These are phyloP conservation scores for Nycticorax nycticorax DNA, from an alignment of 2,113 vertebrate genomes.

Conservation along the genomic window DNA sequence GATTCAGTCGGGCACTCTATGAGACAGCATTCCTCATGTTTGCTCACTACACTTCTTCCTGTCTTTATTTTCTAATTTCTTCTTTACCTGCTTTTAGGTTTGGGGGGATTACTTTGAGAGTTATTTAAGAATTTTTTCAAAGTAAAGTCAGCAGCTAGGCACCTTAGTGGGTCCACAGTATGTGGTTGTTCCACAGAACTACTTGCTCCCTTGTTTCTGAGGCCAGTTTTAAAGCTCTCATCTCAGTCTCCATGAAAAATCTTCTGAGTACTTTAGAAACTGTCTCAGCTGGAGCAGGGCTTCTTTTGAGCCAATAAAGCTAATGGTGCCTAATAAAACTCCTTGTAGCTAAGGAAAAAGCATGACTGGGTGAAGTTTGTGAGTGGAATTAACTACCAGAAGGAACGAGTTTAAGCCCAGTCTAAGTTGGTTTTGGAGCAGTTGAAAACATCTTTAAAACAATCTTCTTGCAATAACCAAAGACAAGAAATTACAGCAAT, in stretches of 20 bases:
- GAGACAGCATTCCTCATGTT: background rate
- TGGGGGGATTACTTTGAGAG: background rate
- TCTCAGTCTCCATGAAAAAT: background rate
- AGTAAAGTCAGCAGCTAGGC: background rate
- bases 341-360: conserved; percentile 41
- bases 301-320: background rate
- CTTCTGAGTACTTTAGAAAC: background rate
- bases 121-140: background rate
- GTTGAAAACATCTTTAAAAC: background rate
- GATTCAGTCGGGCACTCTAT: background rate
- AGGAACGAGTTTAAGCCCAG: background rate
- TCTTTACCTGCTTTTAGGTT: background rate
- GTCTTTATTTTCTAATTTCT: background rate
- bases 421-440: conserved; percentile 7
- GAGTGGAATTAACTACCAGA: conserved; percentile 49
- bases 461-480: background rate
- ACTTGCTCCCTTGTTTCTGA: background rate
- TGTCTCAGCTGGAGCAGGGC: background rate
- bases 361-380: background rate
- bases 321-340: conserved; percentile 18
- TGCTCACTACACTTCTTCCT: background rate
- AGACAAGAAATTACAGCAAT: background rate
- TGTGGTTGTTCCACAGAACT: background rate
- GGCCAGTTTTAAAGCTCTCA: background rate
- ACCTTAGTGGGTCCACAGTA: background rate